A percentile compares a stretch with the other conserved stretches of the same genome.
phyloP scores from a whole-genome alignment of 1,140 invertebrate species.

The Drosophila kikkawai region DNA sequence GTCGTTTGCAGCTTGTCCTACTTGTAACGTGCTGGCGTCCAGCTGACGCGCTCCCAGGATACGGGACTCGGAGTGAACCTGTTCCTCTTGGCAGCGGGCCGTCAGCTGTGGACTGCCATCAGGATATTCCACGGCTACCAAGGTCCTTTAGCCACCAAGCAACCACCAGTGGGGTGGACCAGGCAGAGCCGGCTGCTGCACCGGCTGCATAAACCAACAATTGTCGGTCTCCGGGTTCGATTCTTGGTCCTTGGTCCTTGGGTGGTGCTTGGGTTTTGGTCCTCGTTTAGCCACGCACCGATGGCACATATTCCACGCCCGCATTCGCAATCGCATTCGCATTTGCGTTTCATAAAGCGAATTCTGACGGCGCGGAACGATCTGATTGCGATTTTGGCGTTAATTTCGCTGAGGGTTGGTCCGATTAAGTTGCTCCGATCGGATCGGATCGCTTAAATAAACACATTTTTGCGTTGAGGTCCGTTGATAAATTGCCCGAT shows the following conservation, averaged over 20 bases:
- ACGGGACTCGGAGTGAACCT: constrained; percentile 60
- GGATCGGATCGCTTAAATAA: constrained; percentile 60
- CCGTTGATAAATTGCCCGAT: constrained; percentile 70
- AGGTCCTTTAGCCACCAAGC: constrained; percentile 45
- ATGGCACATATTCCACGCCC: constrained; percentile 81
- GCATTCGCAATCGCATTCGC: constrained; percentile 43
- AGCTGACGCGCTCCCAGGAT: constrained; percentile 77
- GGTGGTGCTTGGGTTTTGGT: constrained; percentile 23
- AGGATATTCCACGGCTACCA: constrained; percentile 10
- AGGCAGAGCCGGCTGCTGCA: constrained; percentile 60
- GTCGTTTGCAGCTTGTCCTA: constrained; percentile 82
- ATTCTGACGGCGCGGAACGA: constrained; percentile 72
- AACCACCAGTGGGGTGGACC: constrained; percentile 67
- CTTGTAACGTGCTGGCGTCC: constrained; percentile 82
- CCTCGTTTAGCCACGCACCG: constrained; percentile 68
- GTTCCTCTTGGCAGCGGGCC: constrained; percentile 35
- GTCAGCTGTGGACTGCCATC: constrained; percentile 60
- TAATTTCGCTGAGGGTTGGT: constrained; percentile 43
- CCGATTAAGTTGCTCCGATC: constrained; percentile 66
- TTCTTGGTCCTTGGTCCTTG: constrained; percentile 11
- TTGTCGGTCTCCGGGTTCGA: constrained; percentile 57
- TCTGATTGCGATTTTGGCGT: constrained; percentile 67
- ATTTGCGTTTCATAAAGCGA: constrained; percentile 69
- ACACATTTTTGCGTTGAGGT: constrained; percentile 63
- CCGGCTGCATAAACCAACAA: constrained; percentile 84